phyloP scores from a whole-genome alignment of 2,797 vertebrate genomes.

The Mormyrus proboscirostris region DNA sequence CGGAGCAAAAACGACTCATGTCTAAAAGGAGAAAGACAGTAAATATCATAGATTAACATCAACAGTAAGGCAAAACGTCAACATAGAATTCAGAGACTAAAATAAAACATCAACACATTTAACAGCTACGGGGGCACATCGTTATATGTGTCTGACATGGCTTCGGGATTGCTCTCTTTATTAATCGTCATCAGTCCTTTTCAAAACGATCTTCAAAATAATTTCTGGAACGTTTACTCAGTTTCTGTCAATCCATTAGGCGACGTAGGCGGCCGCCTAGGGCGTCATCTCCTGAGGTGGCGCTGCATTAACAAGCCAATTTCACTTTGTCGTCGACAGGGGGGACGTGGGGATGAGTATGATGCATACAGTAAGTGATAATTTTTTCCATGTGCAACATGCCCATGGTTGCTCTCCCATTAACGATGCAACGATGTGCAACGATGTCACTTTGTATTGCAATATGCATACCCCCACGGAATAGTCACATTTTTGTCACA shows the following conservation, averaged over 20 bases:
- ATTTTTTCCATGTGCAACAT: background rate
- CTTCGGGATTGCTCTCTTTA: background rate
- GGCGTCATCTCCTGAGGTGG: background rate
- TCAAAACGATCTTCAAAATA: background rate
- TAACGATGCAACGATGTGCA: background rate
- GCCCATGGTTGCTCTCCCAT: background rate
- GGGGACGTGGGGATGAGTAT: background rate
- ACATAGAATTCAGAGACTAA: background rate
- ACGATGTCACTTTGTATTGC: background rate
- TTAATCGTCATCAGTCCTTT: background rate
- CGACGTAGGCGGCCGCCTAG: background rate
- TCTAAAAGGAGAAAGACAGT: conserved; percentile 45
- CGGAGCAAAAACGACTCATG: conserved; percentile 85
- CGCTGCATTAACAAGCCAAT: background rate
- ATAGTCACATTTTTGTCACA: background rate
- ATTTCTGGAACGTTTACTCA: background rate
- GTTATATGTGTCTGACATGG: background rate
- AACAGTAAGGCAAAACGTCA: background rate
- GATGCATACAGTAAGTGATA: background rate
- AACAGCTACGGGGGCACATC: background rate
- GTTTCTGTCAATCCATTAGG: background rate
- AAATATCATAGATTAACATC: background rate
- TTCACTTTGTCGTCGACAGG: background rate
- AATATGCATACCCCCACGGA: background rate
- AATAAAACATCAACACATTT: background rate